Percentiles rank a stretch among this genome's conserved stretches.
These are phyloP conservation scores for Halichoerus grypus DNA, from an alignment of 2,113 vertebrate genomes.

Conservation along the genomic window DNA sequence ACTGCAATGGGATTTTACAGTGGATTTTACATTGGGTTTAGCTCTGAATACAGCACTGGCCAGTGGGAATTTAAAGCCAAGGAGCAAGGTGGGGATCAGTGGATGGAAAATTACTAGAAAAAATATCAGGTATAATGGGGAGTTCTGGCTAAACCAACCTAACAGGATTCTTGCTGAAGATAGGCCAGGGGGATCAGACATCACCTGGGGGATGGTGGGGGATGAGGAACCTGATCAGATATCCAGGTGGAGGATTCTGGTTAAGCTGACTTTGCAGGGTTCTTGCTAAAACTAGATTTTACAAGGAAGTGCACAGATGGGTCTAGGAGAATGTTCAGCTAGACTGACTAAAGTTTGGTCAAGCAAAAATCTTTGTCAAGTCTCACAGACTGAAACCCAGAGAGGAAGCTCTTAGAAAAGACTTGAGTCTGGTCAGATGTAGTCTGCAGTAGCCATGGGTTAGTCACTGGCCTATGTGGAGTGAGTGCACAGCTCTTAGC, in stretches of 20 bases:
- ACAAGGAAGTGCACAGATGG: not conserved
- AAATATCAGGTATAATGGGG: not conserved
- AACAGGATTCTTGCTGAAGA: not conserved
- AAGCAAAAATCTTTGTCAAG: not conserved
- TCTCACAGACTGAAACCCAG: not conserved
- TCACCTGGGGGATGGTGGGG: not conserved
- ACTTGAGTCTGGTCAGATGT: not conserved
- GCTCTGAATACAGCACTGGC: not conserved
- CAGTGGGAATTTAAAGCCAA: not conserved
- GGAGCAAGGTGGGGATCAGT: not conserved
- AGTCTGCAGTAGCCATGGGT: not conserved
- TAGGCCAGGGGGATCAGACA: not conserved
- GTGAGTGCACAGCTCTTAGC: not conserved
- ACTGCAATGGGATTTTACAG: not conserved
- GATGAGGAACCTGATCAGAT: not conserved
- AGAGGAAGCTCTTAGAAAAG: conserved; percentile 14
- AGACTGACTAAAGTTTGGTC: not conserved
- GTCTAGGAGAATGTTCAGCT: not conserved
- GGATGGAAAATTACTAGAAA: not conserved
- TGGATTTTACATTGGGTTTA: not conserved
- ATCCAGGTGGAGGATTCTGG: not conserved
- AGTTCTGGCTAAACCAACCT: not conserved
- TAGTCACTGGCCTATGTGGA: not conserved
- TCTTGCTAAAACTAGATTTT: not conserved
- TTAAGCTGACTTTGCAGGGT: not conserved